phyloP scores from a whole-genome alignment of 1,140 invertebrate genomes.

The Platorchestia sp. region DNA sequence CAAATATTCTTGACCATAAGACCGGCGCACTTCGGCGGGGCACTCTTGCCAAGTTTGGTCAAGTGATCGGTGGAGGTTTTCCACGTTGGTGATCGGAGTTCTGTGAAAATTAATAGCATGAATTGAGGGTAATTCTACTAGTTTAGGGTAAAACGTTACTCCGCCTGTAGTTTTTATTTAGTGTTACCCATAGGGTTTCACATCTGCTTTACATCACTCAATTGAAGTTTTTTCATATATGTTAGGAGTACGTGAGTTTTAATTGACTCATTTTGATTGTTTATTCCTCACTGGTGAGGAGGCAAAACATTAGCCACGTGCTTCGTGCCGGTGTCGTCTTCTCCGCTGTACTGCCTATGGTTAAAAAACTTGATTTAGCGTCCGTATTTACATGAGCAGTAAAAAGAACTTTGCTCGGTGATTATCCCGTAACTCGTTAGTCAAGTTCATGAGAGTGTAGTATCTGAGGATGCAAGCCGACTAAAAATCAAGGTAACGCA shows the following conservation, averaged over 20 bases:
- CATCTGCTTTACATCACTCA: too few species aligned
- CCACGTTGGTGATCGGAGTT: conserved; percentile 69
- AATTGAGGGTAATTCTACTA: too few species aligned
- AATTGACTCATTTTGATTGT: background rate
- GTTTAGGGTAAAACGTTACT: background rate
- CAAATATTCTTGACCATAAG: conserved; percentile 71
- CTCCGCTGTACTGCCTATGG: background rate
- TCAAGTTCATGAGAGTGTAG: too few species aligned
- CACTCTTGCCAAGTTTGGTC: conserved; percentile 70
- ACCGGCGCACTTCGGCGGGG: conserved; percentile 69
- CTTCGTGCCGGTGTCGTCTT: background rate
- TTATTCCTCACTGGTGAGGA: background rate
- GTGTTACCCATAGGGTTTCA: background rate
- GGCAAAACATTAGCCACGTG: background rate
- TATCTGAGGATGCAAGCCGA: too few species aligned
- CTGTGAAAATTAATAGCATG: conserved; percentile 62
- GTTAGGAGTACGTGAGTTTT: background rate
- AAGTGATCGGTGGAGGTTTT: conserved; percentile 68
- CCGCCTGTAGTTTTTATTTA: background rate
- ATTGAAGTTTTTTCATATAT: too few species aligned
- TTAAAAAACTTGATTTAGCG: background rate
- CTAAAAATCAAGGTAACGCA: too few species aligned
- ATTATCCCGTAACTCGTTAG: too few species aligned
- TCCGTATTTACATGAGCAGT: background rate
- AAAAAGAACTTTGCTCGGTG: background rate